Conservation (phyloP, 1,140 invertebrate species). For the Phymastichus coffea region DNA sequence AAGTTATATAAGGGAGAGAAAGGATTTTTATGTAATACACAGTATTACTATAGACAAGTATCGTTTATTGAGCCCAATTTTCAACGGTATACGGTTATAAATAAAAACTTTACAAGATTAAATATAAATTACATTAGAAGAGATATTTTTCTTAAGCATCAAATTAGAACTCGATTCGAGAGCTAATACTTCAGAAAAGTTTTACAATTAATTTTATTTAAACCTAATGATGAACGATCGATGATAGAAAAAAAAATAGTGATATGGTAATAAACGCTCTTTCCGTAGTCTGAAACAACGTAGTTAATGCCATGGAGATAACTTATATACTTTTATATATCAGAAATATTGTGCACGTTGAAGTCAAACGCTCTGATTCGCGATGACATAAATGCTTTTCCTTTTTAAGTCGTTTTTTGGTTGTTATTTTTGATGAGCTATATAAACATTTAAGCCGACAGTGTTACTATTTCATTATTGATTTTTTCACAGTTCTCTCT, state of each 20-base stretch:
- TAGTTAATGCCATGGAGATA: conserved; percentile 19
- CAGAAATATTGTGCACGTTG: conserved; percentile 25
- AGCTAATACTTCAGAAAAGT: conserved; percentile 46
- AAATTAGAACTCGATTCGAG: conserved; percentile 34
- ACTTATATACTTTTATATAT: conserved; percentile 18
- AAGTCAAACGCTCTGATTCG: conserved; percentile 21
- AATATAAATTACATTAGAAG: conserved; percentile 45
- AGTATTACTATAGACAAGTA: conserved; percentile 33
- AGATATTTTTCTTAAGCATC: conserved; percentile 26
- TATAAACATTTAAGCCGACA: conserved; percentile 17
- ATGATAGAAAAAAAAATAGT: conserved; percentile 5
- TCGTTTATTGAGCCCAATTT: conserved; percentile 47
- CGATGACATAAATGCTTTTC: conserved; percentile 38
- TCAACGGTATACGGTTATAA: conserved; percentile 42
- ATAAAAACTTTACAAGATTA: conserved; percentile 45
- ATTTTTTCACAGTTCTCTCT: conserved; percentile 9
- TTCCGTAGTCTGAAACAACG: conserved; percentile 7
- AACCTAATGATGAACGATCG: conserved; percentile 15
- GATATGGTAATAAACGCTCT: conserved; percentile 10
- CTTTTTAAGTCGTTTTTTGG: conserved; percentile 19
- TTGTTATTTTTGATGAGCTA: conserved; percentile 14
- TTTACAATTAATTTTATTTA: conserved; percentile 34
- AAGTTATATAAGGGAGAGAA: conserved; percentile 10
- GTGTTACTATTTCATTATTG: not conserved
- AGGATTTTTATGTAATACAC: not conserved